Percentiles rank a stretch among this genome's conserved stretches.
Conservation (phyloP, 2,113 vertebrate species). For the Oncorhynchus masou region DNA sequence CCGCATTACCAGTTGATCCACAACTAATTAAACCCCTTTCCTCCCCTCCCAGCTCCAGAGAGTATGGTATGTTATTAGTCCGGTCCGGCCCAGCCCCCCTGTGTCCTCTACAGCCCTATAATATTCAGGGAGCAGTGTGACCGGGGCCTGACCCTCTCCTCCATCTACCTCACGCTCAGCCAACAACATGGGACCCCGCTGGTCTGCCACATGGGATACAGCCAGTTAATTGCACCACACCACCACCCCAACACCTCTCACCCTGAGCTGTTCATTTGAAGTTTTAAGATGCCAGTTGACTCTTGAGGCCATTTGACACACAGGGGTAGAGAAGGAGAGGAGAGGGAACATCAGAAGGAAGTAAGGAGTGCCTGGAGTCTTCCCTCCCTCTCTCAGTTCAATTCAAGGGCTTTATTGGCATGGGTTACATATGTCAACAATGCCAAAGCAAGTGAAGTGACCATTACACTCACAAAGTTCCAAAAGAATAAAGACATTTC, state of each 20-base stretch:
- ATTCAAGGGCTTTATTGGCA: too few species aligned
- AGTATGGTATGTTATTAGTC: background rate
- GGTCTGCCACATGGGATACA: conserved; percentile 42
- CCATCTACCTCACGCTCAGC: conserved; percentile 30
- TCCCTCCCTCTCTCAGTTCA: background rate
- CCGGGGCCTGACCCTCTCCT: conserved; percentile 38
- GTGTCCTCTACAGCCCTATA: background rate
- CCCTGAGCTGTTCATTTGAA: conserved; percentile 45
- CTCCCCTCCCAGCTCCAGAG: background rate
- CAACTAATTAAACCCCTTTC: background rate
- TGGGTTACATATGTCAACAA: too few species aligned
- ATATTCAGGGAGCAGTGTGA: conserved; percentile 21
- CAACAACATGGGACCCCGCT: conserved; percentile 18
- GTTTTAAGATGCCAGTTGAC: conserved; percentile 42
- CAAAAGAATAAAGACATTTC: too few species aligned
- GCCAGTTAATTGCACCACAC: conserved; percentile 35
- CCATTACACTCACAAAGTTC: too few species aligned
- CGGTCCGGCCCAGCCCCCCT: background rate
- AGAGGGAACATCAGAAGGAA: conserved; percentile 17
- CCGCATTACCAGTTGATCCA: too few species aligned
- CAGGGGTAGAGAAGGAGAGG: background rate
- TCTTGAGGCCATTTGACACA: conserved; percentile 11
- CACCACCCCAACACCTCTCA: conserved; percentile 3
- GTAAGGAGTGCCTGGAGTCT: background rate
- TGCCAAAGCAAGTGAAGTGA: too few species aligned